Conservation (phyloP, 2,888 invertebrate species). For the Megamerina dolium region DNA sequence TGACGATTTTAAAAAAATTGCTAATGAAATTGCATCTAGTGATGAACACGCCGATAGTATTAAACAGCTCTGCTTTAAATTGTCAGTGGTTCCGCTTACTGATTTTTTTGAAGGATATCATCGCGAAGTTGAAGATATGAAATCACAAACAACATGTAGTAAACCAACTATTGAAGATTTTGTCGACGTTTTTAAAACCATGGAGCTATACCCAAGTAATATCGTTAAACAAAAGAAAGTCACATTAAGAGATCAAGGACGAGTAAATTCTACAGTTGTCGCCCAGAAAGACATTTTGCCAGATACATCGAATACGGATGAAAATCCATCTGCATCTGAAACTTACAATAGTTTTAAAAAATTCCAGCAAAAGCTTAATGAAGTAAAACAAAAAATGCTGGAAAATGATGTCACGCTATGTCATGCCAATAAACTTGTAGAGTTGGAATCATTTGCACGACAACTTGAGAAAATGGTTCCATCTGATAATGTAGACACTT, state of each 20-base stretch:
- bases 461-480: conserved; percentile 36
- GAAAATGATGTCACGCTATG: conserved; percentile 22
- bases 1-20: too few species aligned
- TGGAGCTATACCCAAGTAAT: conserved; percentile 39
- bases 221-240: conserved; percentile 28
- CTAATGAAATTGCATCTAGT: too few species aligned
- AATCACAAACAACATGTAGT: conserved; percentile 20
- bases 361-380: conserved; percentile 33
- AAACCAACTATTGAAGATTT: conserved; percentile 29
- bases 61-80: conserved; percentile 29
- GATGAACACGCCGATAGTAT: conserved; percentile 24
- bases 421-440: conserved; percentile 27
- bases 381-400: conserved; percentile 20
- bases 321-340: conserved; percentile 25
- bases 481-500: conserved; percentile 24
- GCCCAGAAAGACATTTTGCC: too few species aligned
- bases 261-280: conserved; percentile 28
- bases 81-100: conserved; percentile 28
- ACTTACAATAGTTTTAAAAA: conserved; percentile 31
- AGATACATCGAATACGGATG: conserved; percentile 17
- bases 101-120: conserved; percentile 32
- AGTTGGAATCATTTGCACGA: conserved; percentile 32
- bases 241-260: conserved; percentile 27
- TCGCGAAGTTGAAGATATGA: conserved; percentile 23
- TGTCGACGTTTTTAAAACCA: conserved; percentile 32